phyloP scores from a whole-genome alignment of 2,797 vertebrate species.

The Acanthurus tractus region DNA sequence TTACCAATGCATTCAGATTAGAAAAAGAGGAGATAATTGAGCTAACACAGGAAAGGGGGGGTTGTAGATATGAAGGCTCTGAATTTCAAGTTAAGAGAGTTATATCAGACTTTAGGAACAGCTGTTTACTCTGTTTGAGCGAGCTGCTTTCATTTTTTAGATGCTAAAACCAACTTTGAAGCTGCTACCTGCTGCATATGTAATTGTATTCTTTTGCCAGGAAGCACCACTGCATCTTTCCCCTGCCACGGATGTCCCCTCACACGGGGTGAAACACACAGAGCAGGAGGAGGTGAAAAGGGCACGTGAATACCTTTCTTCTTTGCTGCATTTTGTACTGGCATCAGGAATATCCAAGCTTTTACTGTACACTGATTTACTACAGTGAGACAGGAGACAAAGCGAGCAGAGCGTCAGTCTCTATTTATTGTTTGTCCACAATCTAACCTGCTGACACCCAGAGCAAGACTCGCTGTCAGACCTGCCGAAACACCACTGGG shows the following conservation, averaged over 20 bases:
- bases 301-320: conserved; percentile 93
- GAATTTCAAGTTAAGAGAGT: conserved; percentile 59
- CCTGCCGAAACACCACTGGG: conserved; percentile 31
- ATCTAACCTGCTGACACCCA: conserved; percentile 41
- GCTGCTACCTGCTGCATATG: conserved; percentile 10
- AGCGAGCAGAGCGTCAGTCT: conserved; percentile 89
- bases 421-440: conserved; percentile 52
- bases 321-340: conserved; percentile 95
- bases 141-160: conserved; percentile 1
- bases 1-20: conserved; percentile 64
- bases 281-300: conserved; percentile 51
- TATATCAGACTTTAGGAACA: conserved; percentile 38
- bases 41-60: conserved; percentile 36
- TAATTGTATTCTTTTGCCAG: conserved; percentile 1
- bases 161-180: conserved; percentile 22
- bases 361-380: conserved; percentile 99
- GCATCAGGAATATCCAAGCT: conserved; percentile 97
- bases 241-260: conserved; percentile 67
- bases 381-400: conserved; percentile 92
- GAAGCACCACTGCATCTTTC: conserved; percentile 87
- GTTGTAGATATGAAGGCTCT: conserved; percentile 41
- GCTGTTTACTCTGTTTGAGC: conserved; percentile 26
- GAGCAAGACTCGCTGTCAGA: conserved; percentile 48
- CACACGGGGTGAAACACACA: conserved; percentile 74
- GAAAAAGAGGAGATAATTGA: conserved; percentile 64